A percentile compares a stretch with the other conserved stretches of the same genome.
Evolutionary conservation across 2,113 vertebrate genomes (phyloP).

Genomic region (Myxocyprinus asiaticus): DNA sequence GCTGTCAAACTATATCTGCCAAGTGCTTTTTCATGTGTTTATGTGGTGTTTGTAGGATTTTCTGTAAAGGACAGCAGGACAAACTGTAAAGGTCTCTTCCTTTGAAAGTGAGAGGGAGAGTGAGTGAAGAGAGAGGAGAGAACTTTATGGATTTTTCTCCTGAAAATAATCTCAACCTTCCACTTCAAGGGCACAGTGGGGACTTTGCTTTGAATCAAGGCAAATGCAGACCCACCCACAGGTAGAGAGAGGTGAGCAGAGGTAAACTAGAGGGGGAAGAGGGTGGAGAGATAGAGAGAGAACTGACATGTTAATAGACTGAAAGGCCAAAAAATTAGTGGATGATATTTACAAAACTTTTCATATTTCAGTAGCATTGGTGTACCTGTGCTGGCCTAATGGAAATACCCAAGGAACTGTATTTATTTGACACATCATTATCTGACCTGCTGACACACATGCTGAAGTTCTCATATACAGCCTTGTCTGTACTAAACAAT

Average conservation of each 20-base stretch:
- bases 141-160: slow-evolving; percentile 53
- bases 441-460: slow-evolving; percentile 29
- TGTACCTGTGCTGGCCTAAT: neutral
- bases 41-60: neutral
- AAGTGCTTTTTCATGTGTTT: slow-evolving; percentile 1
- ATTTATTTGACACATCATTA: neutral
- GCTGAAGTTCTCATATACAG: neutral
- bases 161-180: slow-evolving; percentile 52
- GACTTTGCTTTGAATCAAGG: slow-evolving; percentile 56
- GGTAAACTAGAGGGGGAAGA: slow-evolving; percentile 34
- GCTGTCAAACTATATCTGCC: neutral
- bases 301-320: slow-evolving; percentile 12
- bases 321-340: neutral
- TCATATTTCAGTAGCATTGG: neutral
- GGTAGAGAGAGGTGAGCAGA: slow-evolving; percentile 45
- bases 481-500: neutral
- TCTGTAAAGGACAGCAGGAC: slow-evolving; percentile 31
- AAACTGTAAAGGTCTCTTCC: slow-evolving; percentile 35
- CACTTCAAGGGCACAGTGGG: slow-evolving; percentile 58
- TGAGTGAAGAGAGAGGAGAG: slow-evolving; percentile 26
- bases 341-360: neutral
- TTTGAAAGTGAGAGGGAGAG: slow-evolving; percentile 22
- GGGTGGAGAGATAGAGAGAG: neutral
- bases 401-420: neutral
- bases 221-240: slow-evolving; percentile 54